Evolutionary conservation across 2,888 invertebrate genomes (phyloP).

Genomic region (Glaucopsyche alexis): DNA sequence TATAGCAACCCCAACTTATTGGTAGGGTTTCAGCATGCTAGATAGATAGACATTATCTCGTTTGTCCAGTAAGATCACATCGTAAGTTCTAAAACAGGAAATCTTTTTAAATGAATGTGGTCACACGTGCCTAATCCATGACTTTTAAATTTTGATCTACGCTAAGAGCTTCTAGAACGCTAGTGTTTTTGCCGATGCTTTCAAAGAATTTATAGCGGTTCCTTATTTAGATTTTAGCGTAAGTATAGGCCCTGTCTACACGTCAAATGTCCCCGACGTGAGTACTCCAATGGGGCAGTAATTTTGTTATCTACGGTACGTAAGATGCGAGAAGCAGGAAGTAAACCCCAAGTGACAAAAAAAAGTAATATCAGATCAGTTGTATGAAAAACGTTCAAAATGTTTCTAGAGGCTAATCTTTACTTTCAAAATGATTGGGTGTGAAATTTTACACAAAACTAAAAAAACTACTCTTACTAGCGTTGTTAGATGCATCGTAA

Average conservation of each 20-base stretch:
- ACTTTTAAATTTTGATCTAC: constrained; percentile 6
- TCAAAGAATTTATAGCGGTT: neutral
- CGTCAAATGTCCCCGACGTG: neutral
- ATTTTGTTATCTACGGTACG: neutral
- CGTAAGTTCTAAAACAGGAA: neutral
- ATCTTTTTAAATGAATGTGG: constrained; percentile 13
- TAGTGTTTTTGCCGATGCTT: neutral
- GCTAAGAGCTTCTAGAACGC: constrained; percentile 1
- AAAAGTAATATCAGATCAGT: too few species aligned
- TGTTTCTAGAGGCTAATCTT: too few species aligned
- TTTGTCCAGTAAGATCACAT: neutral
- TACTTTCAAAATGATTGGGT: too few species aligned
- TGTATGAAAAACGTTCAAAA: too few species aligned
- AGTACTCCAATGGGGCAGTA: neutral
- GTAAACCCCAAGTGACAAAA: too few species aligned
- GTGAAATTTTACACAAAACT: too few species aligned
- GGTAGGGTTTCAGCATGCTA: neutral
- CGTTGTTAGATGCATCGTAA: too few species aligned
- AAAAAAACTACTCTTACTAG: too few species aligned
- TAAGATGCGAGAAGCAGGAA: too few species aligned
- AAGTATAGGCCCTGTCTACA: neutral
- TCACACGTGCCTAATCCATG: constrained; percentile 17
- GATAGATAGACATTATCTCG: too few species aligned
- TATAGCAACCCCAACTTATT: too few species aligned
- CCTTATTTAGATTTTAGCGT: neutral